phyloP scores from a whole-genome alignment of 2,888 invertebrate genomes.

The Anoplius nigerrimus region DNA sequence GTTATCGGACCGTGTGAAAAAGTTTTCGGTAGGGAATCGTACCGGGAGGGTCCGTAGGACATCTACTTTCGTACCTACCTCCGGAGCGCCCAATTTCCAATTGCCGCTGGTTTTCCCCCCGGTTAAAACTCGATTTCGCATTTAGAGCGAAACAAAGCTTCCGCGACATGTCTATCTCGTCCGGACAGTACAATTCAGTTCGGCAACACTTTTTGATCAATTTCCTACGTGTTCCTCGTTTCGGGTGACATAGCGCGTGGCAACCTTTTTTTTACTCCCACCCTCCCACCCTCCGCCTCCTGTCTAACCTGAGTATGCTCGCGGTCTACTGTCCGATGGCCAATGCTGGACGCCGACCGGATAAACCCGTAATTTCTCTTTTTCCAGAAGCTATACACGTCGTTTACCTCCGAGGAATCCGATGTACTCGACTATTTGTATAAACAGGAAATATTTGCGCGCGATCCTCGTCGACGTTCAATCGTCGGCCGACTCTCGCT shows the following conservation, averaged over 20 bases:
- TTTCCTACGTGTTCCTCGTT: conserved; percentile 17
- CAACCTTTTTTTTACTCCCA: conserved; percentile 6
- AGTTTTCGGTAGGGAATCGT: no score
- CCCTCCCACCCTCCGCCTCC: no score
- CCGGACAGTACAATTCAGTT: conserved; percentile 17
- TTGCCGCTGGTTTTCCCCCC: not conserved
- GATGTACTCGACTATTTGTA: no score
- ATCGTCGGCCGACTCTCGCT: no score
- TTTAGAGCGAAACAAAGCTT: conserved; percentile 14
- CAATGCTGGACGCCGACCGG: not conserved
- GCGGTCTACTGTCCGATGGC: conserved; percentile 1
- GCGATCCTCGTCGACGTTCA: no score
- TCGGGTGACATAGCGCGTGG: not conserved
- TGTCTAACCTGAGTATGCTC: not conserved
- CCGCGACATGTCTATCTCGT: conserved; percentile 1
- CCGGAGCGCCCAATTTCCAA: no score
- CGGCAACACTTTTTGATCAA: conserved; percentile 32
- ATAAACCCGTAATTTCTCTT: conserved; percentile 1
- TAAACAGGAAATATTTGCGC: no score
- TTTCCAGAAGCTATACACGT: no score
- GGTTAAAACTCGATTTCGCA: conserved; percentile 17
- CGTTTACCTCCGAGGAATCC: no score
- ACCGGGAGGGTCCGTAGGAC: no score
- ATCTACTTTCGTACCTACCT: no score
- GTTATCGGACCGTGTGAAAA: no score